Evolutionary conservation across 2,797 vertebrate genomes (phyloP).

Genomic region (Sebastes taczanowskii): DNA sequence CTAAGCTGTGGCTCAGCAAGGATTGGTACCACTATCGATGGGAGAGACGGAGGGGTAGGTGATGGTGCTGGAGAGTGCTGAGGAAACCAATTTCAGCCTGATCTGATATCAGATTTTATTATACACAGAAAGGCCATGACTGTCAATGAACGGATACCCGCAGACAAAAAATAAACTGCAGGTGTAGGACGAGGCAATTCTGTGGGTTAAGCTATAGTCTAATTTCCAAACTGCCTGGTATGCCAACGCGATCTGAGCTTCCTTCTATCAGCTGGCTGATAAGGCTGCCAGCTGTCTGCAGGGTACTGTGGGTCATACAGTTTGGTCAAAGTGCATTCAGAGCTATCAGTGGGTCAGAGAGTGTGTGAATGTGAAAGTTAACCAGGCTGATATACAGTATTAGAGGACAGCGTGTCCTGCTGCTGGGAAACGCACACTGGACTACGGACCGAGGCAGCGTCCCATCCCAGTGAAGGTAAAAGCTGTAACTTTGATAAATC

Average conservation of each 20-base stretch:
- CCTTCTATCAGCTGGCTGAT: slow-evolving; percentile 40
- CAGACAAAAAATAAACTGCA: slow-evolving; percentile 16
- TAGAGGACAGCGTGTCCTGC: slow-evolving; percentile 1
- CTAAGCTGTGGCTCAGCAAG: slow-evolving; percentile 27
- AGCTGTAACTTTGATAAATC: slow-evolving; percentile 2
- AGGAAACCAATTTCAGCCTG: slow-evolving; percentile 50
- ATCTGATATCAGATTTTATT: slow-evolving; percentile 52
- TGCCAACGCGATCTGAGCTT: background rate
- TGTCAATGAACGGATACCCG: slow-evolving; percentile 21
- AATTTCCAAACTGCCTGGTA: background rate
- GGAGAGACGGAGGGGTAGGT: background rate
- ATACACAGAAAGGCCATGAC: slow-evolving; percentile 4
- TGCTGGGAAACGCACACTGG: slow-evolving; percentile 7
- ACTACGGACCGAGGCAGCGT: slow-evolving; percentile 1
- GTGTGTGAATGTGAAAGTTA: slow-evolving; percentile 13
- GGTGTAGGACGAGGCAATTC: background rate
- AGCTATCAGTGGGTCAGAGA: slow-evolving; percentile 9
- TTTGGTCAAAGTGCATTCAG: background rate
- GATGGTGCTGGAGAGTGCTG: background rate
- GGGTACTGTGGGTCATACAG: slow-evolving; percentile 2
- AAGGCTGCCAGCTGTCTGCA: slow-evolving; percentile 20
- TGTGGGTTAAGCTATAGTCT: background rate
- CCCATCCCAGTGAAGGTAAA: background rate
- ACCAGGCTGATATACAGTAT: background rate
- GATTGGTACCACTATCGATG: background rate